Base-by-base conservation (phyloP, 1,140 invertebrate genomes). In the Cotesia chilonis region DNA sequence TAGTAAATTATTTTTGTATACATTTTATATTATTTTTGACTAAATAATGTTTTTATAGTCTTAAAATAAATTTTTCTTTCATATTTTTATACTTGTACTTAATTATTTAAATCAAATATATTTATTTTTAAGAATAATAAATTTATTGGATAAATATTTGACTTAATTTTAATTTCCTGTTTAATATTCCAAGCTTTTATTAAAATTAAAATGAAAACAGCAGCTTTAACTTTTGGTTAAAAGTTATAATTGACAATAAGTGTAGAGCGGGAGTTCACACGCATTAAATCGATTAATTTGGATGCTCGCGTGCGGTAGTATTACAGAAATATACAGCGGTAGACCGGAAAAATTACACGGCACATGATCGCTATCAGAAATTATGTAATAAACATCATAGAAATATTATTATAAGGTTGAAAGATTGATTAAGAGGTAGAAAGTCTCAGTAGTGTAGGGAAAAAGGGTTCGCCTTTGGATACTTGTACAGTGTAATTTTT, bases 341-440 rank as follows among this genome's bases (percentile, higher is more conserved):
- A 38, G 51, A 71, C 57, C 68, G 47, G 64, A 57, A 71, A 74
- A 74, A 74, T 74, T 70, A 64, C 54, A 60, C 69, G 35, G 47
- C 41, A 51, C 57, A 55, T 54, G 74, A 75, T 72, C 38, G 2
- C 68, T 70, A 72, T 75, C 71, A 37, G 41, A 10, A 61, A 68
- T 71, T 68, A 55, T 61, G 47, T 75, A 75, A 75, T 75, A 70
- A 75, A 70, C 68, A 75, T 72, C 28, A 64, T 72, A 75, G 68
- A 41, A 71, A 68, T 54, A 12, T 17, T 74, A 74, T 68, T 74
- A 71, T 41, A 68, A 47, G 68, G 69, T 52, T 28, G 10, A 36
- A 52, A 61, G 61, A 67, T 65, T 55, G 68, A 74, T 67, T 38
- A 57, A 66, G 61, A 71, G 52, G 61, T 51, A 37, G 20, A 47